These are phyloP conservation scores for Carollia perspicillata DNA, from an alignment of 2,113 vertebrate genomes.

Conservation along the genomic window DNA sequence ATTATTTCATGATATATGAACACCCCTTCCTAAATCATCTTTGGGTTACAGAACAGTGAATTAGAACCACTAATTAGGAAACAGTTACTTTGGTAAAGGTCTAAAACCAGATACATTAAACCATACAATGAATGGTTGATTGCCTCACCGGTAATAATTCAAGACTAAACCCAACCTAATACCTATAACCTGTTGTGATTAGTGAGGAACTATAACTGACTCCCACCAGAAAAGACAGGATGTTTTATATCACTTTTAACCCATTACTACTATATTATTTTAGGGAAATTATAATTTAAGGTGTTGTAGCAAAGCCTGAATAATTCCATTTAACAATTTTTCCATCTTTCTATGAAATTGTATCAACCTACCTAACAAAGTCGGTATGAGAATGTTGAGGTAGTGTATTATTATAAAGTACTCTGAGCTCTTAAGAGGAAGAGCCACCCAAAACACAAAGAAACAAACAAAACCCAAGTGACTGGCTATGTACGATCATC, in stretches of 20 bases:
- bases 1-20: neutral
- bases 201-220: neutral
- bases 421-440: constrained; percentile 26
- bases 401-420: constrained; percentile 10
- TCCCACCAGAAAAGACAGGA: neutral
- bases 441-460: neutral
- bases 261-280: neutral
- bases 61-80: neutral
- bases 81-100: neutral
- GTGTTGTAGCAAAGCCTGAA: neutral
- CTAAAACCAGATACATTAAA: neutral
- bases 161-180: constrained; percentile 7
- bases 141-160: neutral
- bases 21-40: neutral
- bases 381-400: neutral
- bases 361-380: constrained; percentile 40
- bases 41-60: neutral
- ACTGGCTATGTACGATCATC: neutral
- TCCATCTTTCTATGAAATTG: constrained; percentile 31
- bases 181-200: neutral
- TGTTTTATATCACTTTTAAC: neutral
- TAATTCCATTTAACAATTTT: neutral
- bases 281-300: neutral
- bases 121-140: neutral
- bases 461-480: neutral